Evolutionary conservation across 2,797 vertebrate genomes (phyloP), one percentile per base, ranked within the genome.

Genomic region (Enteromius fasciolatus): DNA sequence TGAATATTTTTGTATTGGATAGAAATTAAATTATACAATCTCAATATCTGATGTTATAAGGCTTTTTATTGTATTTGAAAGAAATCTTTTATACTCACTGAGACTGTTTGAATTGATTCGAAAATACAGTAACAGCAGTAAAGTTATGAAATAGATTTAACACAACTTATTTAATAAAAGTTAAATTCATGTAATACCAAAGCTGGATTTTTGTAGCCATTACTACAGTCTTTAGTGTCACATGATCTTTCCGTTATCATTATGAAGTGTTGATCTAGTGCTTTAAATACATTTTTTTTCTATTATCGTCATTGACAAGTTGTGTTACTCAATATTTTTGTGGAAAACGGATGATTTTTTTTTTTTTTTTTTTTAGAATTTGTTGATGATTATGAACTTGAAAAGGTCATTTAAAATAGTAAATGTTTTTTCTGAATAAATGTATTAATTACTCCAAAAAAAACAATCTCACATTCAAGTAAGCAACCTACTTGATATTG

Each of bases 1-100:
- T 48, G 18, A 59, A 57, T 59, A 76, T 83, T 68, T 69, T 48
- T 59, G 50, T 77, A 39, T 20, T 77, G 74, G 15, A 70, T 61
- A 8, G 36, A 36, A 83, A 69, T 39, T 0, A 11, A 23, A 74
- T 8, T 2, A 28, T 50, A 36, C 20, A 50, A 73, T 63, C 33
- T 57, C 6, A 17, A 66, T 25, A 75, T 74, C 10, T 50, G 3
- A 23, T 61, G 52, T n/a, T 10, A 54, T 46, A 63, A 75, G 9
- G 73, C 46, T 70, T 68, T 14, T 44, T 67, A 3, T 39, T 39
- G 33, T n/a, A 25, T 25, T 57, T 25, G 11, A 59, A 59, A 59
- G 0, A 57, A 12, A 23, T 59, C 1, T 23, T 57, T 57, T 57
- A 57, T 25, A n/a, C 54, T 25, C 3, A n/a, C 3, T 57, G 52